A percentile compares a stretch with the other conserved stretches of the same genome.
Evolutionary conservation across 2,113 vertebrate genomes (phyloP).

Genomic region (Balaeniceps rex): DNA sequence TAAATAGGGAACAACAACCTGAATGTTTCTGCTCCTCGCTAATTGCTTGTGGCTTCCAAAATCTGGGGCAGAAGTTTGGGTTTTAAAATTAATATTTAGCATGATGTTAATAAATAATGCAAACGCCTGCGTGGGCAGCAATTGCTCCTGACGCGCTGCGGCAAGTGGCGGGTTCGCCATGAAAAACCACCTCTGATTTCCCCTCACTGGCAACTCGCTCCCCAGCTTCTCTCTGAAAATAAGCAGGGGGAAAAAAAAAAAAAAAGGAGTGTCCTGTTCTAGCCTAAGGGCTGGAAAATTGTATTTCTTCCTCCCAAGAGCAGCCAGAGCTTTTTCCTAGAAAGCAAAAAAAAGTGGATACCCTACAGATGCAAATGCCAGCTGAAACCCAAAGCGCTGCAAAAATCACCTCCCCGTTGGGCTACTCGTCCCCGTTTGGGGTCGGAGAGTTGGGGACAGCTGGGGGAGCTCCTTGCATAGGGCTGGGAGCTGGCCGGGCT

Average conservation of each 20-base stretch:
- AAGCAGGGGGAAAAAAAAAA: not conserved
- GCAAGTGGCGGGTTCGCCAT: not conserved
- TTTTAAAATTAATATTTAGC: conserved; percentile 11
- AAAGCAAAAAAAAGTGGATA: not conserved
- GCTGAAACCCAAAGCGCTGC: rapidly evolving
- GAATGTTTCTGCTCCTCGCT: not conserved
- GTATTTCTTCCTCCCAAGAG: not conserved
- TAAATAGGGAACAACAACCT: not conserved
- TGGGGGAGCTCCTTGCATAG: conserved; percentile 4
- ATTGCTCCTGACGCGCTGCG: not conserved
- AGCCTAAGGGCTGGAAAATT: not conserved
- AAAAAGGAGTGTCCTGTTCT: not conserved
- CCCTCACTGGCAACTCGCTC: not conserved
- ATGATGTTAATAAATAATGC: not conserved
- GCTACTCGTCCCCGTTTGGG: rapidly evolving
- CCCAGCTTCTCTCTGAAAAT: not conserved
- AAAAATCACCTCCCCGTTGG: rapidly evolving
- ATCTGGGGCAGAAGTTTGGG: not conserved
- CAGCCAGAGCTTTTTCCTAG: not conserved
- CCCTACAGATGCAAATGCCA: not conserved
- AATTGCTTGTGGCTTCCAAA: not conserved
- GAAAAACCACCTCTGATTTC: not conserved
- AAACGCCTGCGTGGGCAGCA: not conserved
- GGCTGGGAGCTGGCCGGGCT: not conserved
- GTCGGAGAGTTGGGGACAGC: not conserved